phyloP scores from a whole-genome alignment of 1,140 invertebrate species.

The Ostrea edulis region DNA sequence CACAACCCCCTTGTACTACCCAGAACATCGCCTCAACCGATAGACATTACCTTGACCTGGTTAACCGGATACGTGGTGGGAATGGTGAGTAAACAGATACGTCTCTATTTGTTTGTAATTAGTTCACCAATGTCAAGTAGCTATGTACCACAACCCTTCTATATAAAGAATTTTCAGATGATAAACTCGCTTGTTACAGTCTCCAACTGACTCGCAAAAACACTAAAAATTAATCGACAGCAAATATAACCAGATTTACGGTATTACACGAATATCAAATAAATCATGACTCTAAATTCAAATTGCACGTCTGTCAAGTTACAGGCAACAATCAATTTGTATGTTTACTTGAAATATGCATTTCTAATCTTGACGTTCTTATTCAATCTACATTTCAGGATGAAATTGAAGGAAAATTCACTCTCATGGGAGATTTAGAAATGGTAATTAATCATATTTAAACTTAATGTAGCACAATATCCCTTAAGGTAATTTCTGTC shows the following conservation, averaged over 20 bases:
- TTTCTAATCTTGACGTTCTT: neutral
- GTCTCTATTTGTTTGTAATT: neutral
- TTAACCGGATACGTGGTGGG: neutral
- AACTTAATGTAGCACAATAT: neutral
- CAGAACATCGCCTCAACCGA: neutral
- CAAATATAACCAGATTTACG: no score
- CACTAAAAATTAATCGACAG: no score
- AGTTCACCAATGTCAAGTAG: no score
- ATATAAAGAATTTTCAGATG: no score
- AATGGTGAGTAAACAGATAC: neutral
- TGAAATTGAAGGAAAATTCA: constrained; percentile 23
- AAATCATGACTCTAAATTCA: no score
- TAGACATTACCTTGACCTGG: neutral
- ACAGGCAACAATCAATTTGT: no score
- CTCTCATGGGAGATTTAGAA: neutral
- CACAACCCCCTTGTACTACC: neutral
- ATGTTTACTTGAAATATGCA: neutral
- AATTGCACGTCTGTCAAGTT: no score
- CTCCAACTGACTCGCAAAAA: no score
- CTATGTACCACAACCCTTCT: no score
- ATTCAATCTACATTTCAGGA: neutral
- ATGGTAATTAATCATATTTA: neutral
- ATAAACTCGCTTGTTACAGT: no score
- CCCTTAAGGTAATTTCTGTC: neutral
- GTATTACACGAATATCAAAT: no score